These are phyloP conservation scores for Pteropus alecto DNA, from an alignment of 2,113 vertebrate species.

Conservation along the genomic window DNA sequence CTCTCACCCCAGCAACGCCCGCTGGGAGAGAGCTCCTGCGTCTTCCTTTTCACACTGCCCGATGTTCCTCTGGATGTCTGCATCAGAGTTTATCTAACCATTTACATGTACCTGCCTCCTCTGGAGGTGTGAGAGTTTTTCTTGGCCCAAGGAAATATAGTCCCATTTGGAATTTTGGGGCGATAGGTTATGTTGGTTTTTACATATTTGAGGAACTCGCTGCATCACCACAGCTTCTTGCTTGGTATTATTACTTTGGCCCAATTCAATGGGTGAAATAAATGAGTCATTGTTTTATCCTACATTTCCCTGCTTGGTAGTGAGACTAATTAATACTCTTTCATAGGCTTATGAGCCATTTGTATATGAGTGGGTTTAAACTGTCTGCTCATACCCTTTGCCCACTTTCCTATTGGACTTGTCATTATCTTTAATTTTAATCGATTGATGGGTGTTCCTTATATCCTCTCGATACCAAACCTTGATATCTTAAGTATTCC, in stretches of 20 bases:
- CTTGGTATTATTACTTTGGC: background rate
- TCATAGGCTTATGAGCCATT: background rate
- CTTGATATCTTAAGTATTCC: background rate
- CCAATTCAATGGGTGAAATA: background rate
- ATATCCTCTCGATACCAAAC: background rate
- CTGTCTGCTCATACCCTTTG: background rate
- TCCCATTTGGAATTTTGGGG: background rate
- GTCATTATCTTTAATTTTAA: background rate
- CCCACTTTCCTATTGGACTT: background rate
- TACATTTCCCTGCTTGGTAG: background rate
- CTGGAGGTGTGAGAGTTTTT: background rate
- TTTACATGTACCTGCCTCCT: background rate
- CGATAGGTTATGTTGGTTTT: background rate
- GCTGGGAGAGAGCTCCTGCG: fast-evolving
- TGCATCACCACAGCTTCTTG: background rate
- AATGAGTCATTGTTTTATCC: background rate
- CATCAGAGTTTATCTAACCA: background rate
- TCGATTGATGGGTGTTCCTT: background rate
- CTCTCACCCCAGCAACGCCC: background rate
- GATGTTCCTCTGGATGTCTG: fast-evolving
- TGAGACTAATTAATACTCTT: background rate
- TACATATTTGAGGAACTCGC: background rate
- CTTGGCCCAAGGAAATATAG: background rate
- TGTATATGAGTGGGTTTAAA: background rate
- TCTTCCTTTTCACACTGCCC: background rate